Conservation (phyloP, 2,888 invertebrate genomes). For the Eristalinus aeneus region DNA sequence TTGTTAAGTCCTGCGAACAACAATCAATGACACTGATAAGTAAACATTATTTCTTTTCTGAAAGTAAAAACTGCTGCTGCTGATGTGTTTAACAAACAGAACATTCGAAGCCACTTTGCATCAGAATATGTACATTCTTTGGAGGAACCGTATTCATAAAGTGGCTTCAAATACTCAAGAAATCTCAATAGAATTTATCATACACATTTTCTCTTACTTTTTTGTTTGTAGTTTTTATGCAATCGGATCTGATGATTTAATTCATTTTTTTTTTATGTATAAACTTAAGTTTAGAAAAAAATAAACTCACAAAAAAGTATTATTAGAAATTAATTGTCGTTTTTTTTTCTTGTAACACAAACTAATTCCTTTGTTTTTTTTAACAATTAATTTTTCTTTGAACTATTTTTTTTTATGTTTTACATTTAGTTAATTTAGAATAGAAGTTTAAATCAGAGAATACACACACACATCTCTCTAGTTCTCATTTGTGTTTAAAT, state of each 20-base stretch:
- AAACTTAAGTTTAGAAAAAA: background rate
- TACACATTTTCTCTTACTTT: background rate
- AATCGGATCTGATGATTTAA: background rate
- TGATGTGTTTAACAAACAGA: background rate
- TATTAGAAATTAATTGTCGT: conserved; percentile 25
- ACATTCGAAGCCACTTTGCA: background rate
- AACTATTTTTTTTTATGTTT: conserved; percentile 3
- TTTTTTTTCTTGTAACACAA: background rate
- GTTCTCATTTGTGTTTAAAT: background rate
- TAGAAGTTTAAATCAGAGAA: background rate
- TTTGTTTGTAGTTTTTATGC: background rate
- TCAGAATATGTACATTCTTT: background rate
- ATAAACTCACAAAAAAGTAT: conserved; percentile 25
- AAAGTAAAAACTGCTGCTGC: background rate
- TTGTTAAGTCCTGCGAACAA: too few relatives aligned
- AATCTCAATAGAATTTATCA: background rate
- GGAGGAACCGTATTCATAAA: background rate
- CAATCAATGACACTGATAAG: too few relatives aligned
- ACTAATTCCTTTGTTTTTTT: background rate
- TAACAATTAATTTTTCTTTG: background rate
- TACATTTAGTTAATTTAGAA: background rate
- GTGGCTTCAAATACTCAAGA: background rate
- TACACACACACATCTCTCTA: background rate
- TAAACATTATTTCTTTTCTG: too few relatives aligned
- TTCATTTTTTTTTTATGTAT: background rate